These are phyloP conservation scores for Gobiocypris rarus DNA, from an alignment of 2,113 vertebrate genomes.

Conservation along the genomic window DNA sequence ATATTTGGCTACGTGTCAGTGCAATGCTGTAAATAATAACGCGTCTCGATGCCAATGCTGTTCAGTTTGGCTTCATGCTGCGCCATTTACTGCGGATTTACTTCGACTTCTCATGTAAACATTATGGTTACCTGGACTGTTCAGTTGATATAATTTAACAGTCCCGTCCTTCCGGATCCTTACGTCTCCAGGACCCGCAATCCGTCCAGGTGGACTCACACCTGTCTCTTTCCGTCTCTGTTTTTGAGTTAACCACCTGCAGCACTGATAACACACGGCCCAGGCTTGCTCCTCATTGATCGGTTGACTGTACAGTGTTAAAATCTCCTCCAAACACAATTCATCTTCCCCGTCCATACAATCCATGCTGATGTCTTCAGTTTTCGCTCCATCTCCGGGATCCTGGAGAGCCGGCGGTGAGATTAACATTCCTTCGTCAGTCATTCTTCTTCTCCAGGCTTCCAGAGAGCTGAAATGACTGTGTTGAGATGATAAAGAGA, in stretches of 20 bases:
- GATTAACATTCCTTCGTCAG: slow-evolving; percentile 65
- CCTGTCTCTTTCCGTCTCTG: slow-evolving; percentile 63
- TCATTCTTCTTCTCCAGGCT: background rate
- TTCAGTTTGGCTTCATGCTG: background rate
- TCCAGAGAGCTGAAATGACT: background rate
- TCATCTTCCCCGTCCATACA: slow-evolving; percentile 73
- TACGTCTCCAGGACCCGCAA: slow-evolving; percentile 81
- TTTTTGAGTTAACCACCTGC: slow-evolving; percentile 77
- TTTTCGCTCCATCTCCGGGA: slow-evolving; percentile 57
- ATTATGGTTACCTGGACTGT: slow-evolving; percentile 68
- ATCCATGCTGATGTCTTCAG: slow-evolving; percentile 64
- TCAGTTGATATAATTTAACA: slow-evolving; percentile 67
- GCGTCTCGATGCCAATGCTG: background rate
- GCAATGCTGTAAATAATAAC: slow-evolving; percentile 8
- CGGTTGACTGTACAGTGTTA: slow-evolving; percentile 90
- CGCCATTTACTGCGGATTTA: slow-evolving; percentile 9
- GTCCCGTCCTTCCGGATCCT: slow-evolving; percentile 85
- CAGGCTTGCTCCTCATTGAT: slow-evolving; percentile 98
- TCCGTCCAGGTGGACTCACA: slow-evolving; percentile 57
- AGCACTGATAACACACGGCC: slow-evolving; percentile 95
- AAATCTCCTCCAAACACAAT: slow-evolving; percentile 87
- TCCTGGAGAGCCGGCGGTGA: slow-evolving; percentile 64
- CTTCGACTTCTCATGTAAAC: background rate
- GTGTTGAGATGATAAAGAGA: background rate
- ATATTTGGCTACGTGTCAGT: background rate